phyloP scores from a whole-genome alignment of 2,797 vertebrate genomes.

The Pangasius larnaudii region DNA sequence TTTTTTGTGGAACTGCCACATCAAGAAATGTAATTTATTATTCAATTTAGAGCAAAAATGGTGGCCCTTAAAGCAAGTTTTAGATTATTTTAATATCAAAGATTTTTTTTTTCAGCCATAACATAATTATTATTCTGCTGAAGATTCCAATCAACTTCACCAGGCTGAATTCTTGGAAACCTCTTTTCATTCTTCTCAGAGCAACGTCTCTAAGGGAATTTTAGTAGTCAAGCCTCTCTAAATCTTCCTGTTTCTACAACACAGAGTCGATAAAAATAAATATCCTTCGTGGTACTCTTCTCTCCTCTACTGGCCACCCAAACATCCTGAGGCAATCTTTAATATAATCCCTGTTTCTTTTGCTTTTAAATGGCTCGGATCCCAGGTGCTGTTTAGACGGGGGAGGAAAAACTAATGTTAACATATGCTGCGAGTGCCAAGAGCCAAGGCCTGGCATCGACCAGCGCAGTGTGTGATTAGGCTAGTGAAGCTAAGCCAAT shows the following conservation, averaged over 20 bases:
- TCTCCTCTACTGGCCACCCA: slow-evolving; percentile 72
- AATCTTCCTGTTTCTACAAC: slow-evolving; percentile 81
- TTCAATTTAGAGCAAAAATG: neutral
- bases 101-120: slow-evolving; percentile 32
- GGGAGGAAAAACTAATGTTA: slow-evolving; percentile 72
- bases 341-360: slow-evolving; percentile 75
- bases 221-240: slow-evolving; percentile 80
- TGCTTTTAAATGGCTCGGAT: slow-evolving; percentile 73
- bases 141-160: slow-evolving; percentile 29
- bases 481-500: slow-evolving; percentile 72
- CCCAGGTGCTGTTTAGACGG: slow-evolving; percentile 74
- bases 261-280: slow-evolving; percentile 81
- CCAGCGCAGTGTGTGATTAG: slow-evolving; percentile 77
- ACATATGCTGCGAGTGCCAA: slow-evolving; percentile 76
- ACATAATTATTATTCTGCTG: slow-evolving; percentile 45
- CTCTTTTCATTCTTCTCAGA: slow-evolving; percentile 50
- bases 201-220: slow-evolving; percentile 73
- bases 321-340: slow-evolving; percentile 79
- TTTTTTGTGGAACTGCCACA: neutral
- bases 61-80: neutral
- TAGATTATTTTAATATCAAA: neutral
- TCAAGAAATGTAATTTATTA: neutral
- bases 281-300: slow-evolving; percentile 73
- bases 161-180: slow-evolving; percentile 40
- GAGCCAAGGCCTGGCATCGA: slow-evolving; percentile 74